Evolutionary conservation across 2,113 vertebrate genomes (phyloP), one percentile per base, ranked within the genome.

Genomic region (Caranx melampygus): DNA sequence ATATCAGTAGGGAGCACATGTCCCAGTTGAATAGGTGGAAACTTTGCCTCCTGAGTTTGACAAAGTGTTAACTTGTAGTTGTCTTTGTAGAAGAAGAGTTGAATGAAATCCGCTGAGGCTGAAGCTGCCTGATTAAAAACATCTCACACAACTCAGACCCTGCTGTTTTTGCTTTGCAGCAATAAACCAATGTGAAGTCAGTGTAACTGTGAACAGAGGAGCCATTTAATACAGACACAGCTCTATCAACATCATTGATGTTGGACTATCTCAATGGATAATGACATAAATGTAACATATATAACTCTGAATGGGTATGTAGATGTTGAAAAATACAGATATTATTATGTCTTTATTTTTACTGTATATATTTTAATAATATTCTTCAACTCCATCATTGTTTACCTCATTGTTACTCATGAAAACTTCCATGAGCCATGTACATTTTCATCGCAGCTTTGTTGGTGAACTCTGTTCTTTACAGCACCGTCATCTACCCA

Each of bases 401-500:
- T 66, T 0, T 72, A 3, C 13, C n/a, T 72, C 0, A 51, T 80
- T 5, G 45, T 45, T 10, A 65, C 21, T 15, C 31, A 64, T 4
- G 2, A 20, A 33, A 63, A 42, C 42, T 72, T 82, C 40, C 79
- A 82, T 61, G 40, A 82, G 65, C 79, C 0, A 82, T 82, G 79
- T 82, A 82, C 49, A 18, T 71, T 40, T 75, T 82, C 12, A 82
- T 82, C 12, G 65, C 79, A 3, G 72, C 72, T 6, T 14, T 82
- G 72, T 64, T 55, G 12, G 2, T 64, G 6, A 82, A 82, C 51
- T 75, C 79, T 21, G 2, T 82, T 45, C 37, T 75, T 20, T 82
- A 8, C n/a, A 67, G 62, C 63, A 60, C 70, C 5, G 8, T 5
- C 0, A 21, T 80, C 3, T 72, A 80, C 55, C 78, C 78, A 10